Evolutionary conservation across 2,888 invertebrate species (phyloP).

Genomic region (Perdita meconis): DNA sequence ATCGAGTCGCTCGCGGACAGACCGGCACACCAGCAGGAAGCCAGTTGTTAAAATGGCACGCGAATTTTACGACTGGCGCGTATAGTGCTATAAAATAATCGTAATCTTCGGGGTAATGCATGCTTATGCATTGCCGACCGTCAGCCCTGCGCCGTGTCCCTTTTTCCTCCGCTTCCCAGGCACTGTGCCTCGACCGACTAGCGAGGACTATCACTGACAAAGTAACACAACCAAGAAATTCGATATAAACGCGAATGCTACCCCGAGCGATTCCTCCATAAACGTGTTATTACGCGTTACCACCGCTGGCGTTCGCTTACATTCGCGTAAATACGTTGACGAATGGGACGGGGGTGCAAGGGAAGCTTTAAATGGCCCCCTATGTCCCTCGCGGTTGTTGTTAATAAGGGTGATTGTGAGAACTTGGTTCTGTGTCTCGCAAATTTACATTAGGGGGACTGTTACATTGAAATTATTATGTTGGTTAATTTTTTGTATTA

Average conservation of each 20-base stretch:
- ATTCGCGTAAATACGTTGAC: constrained; percentile 61
- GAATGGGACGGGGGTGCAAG: constrained; percentile 18
- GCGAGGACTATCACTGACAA: constrained; percentile 62
- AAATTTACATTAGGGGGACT: too few species aligned
- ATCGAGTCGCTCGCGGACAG: constrained; percentile 42
- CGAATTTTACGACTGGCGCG: constrained; percentile 71
- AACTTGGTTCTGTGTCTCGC: neutral
- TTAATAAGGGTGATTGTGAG: neutral
- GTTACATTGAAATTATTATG: too few species aligned
- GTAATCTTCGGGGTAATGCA: constrained; percentile 72
- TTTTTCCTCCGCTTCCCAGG: neutral
- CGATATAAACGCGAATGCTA: constrained; percentile 61
- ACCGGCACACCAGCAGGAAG: constrained; percentile 68
- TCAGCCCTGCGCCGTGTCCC: constrained; percentile 62
- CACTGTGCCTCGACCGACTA: constrained; percentile 16
- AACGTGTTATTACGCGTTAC: constrained; percentile 59
- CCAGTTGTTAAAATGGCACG: constrained; percentile 74
- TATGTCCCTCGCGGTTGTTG: neutral
- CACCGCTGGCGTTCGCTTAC: constrained; percentile 40
- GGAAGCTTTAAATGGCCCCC: constrained; percentile 41
- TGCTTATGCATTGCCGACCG: constrained; percentile 67
- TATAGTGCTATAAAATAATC: constrained; percentile 72
- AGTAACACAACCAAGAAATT: constrained; percentile 61
- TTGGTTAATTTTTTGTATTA: too few species aligned
- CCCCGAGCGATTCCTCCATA: constrained; percentile 50